A percentile compares a stretch with the other conserved stretches of the same genome.
These are phyloP conservation scores for Pollenia labialis DNA, from an alignment of 2,888 invertebrate genomes.

Conservation along the genomic window DNA sequence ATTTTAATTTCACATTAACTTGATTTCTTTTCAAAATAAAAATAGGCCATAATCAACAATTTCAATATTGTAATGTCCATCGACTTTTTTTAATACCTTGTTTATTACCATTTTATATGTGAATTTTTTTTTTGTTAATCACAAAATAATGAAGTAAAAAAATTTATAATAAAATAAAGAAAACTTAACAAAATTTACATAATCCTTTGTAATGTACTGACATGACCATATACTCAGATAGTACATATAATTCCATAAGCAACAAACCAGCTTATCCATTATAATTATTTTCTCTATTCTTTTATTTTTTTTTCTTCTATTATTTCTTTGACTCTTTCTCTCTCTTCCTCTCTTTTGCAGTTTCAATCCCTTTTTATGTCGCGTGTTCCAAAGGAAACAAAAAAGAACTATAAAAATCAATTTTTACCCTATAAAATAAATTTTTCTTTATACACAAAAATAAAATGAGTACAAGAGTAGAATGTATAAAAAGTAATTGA, in stretches of 20 bases:
- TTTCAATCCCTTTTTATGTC: slow-evolving; percentile 42
- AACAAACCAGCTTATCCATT: slow-evolving; percentile 36
- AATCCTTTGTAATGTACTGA: slow-evolving; percentile 25
- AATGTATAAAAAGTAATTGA: slow-evolving; percentile 17
- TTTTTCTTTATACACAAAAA: slow-evolving; percentile 46
- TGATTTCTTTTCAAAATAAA: no score
- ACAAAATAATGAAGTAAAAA: not conserved
- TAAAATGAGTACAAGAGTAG: slow-evolving; percentile 46
- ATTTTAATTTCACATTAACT: no score
- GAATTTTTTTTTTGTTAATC: slow-evolving; percentile 10
- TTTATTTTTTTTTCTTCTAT: not conserved
- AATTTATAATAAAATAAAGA: slow-evolving; percentile 24
- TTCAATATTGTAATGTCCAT: not conserved
- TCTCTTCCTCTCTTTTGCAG: not conserved
- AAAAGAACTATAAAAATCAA: slow-evolving; percentile 58
- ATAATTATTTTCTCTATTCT: slow-evolving; percentile 46
- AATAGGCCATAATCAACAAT: not conserved
- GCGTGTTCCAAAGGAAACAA: slow-evolving; percentile 18
- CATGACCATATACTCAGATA: not conserved
- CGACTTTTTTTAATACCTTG: not conserved
- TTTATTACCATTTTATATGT: not conserved
- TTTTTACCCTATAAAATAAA: slow-evolving; percentile 65
- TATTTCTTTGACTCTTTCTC: not conserved
- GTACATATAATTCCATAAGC: slow-evolving; percentile 45
- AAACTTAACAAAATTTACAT: slow-evolving; percentile 29